Evolutionary conservation across 1,140 invertebrate genomes (phyloP).

Genomic region (Manduca sexta): DNA sequence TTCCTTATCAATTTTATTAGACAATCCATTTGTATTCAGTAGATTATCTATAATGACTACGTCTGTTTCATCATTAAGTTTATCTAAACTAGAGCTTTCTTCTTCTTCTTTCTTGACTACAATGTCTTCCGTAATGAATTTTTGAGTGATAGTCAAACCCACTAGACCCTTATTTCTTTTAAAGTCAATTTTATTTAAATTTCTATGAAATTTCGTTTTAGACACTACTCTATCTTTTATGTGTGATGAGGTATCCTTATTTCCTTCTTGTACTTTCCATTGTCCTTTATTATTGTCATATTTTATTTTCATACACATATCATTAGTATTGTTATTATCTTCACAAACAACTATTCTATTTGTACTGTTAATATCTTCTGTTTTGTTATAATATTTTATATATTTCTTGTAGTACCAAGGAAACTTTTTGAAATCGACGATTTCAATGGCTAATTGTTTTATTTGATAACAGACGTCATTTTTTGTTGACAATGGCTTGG

Average conservation of each 20-base stretch:
- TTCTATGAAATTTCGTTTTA: conserved; percentile 4
- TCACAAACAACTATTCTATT: too few species aligned
- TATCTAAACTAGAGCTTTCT: too few species aligned
- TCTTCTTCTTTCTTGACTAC: background rate
- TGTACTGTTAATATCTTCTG: background rate
- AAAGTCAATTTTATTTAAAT: conserved; percentile 17
- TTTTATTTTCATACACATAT: conserved; percentile 1
- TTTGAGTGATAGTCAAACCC: conserved; percentile 17
- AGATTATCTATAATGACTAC: too few species aligned
- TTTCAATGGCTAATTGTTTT: conserved; percentile 18
- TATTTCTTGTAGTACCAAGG: conserved; percentile 24
- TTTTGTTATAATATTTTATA: background rate
- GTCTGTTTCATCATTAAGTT: too few species aligned
- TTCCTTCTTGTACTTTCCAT: background rate
- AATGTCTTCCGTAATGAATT: background rate
- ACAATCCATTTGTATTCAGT: too few species aligned
- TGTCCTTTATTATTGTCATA: background rate
- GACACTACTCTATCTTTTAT: conserved; percentile 2
- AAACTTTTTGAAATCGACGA: conserved; percentile 31
- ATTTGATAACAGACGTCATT: background rate
- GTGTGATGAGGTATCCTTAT: background rate
- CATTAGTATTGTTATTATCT: too few species aligned
- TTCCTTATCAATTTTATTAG: too few species aligned
- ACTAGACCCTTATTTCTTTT: conserved; percentile 26
- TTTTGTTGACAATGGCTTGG: background rate